A percentile compares a stretch with the other conserved stretches of the same genome.
phyloP scores from a whole-genome alignment of 2,888 invertebrate genomes.

The Pandemis cinnamomeana region DNA sequence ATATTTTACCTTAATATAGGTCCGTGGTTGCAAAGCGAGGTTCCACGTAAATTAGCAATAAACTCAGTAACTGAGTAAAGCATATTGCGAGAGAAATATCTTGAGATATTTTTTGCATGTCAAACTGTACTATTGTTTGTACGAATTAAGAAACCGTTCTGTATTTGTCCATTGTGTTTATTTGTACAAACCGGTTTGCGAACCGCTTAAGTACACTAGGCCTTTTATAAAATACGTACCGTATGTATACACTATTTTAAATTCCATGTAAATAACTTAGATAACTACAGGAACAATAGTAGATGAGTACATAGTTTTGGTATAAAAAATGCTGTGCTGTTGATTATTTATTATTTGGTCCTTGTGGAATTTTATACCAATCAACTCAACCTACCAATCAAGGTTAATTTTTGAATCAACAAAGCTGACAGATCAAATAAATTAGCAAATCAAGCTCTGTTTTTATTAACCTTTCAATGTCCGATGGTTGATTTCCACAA shows the following conservation, averaged over 20 bases:
- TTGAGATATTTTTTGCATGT: constrained; percentile 16
- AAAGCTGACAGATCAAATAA: background rate
- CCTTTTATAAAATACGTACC: constrained; percentile 39
- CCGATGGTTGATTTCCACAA: background rate
- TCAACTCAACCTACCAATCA: background rate
- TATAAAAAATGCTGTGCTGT: constrained; percentile 12
- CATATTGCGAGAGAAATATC: background rate
- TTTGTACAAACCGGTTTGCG: constrained; percentile 25
- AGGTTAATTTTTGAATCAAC: background rate
- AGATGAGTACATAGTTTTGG: constrained; percentile 23
- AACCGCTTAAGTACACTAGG: constrained; percentile 17
- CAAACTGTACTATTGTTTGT: constrained; percentile 14
- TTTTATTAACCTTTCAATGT: too few relatives aligned
- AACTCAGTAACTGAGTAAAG: background rate
- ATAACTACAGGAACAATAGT: constrained; percentile 31
- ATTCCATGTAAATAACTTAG: constrained; percentile 31
- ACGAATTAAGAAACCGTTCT: constrained; percentile 4
- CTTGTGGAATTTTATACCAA: constrained; percentile 15
- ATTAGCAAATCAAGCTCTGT: background rate
- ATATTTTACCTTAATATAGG: too few relatives aligned
- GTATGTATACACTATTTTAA: constrained; percentile 32
- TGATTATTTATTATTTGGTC: constrained; percentile 8
- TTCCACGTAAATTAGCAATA: constrained; percentile 1
- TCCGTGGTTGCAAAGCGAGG: background rate
- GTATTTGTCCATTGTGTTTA: constrained; percentile 36